Conservation (phyloP, 2,113 vertebrate genomes). For the Aix galericulata region DNA sequence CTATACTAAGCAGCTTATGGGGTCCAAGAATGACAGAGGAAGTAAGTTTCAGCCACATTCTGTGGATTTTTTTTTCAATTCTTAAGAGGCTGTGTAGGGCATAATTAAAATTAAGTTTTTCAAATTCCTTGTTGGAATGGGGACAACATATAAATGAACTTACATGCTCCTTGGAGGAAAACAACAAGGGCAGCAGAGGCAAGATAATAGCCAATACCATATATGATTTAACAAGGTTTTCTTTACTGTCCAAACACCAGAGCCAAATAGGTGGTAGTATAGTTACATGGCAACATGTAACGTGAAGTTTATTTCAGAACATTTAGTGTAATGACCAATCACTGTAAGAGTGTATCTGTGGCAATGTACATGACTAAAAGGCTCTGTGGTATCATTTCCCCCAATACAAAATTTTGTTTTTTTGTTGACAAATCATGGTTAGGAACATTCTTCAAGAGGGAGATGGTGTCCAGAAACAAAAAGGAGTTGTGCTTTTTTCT, state of each 20-base stretch:
- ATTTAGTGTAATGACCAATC: conserved; percentile 19
- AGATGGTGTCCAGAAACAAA: conserved; percentile 1
- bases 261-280: not conserved
- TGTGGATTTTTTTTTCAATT: not conserved
- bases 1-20: not conserved
- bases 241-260: not conserved
- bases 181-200: not conserved
- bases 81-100: not conserved
- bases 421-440: conserved; percentile 31
- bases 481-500: not conserved
- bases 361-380: conserved; percentile 16
- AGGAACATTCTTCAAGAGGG: conserved; percentile 28
- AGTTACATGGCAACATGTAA: not conserved
- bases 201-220: not conserved
- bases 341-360: conserved; percentile 5
- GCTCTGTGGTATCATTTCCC: not conserved
- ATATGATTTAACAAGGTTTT: not conserved
- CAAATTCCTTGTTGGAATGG: not conserved
- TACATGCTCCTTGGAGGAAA: not conserved
- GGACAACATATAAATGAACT: not conserved
- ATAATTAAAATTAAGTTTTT: not conserved
- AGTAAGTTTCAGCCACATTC: not conserved
- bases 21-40: not conserved
- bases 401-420: not conserved
- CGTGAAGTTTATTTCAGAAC: not conserved